Percentiles rank a stretch among this genome's conserved stretches.
phyloP scores from a whole-genome alignment of 2,797 vertebrate genomes.

The Alauda arvensis region DNA sequence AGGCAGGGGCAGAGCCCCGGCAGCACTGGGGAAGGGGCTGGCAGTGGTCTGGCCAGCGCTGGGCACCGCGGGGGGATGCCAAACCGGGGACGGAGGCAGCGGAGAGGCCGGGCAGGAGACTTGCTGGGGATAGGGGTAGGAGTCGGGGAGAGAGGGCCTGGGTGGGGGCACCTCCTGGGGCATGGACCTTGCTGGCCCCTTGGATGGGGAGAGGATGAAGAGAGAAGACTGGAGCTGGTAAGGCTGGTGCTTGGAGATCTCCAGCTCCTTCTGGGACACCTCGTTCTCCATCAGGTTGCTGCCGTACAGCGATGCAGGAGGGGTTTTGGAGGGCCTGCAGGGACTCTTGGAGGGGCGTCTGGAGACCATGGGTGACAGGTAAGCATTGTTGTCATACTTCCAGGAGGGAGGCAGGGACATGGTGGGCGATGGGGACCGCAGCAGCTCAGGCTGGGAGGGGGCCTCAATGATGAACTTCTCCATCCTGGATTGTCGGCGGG shows the following conservation, averaged over 20 bases:
- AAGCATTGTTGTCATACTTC: slow-evolving; percentile 86
- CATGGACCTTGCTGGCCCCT: slow-evolving; percentile 75
- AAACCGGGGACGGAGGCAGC: slow-evolving; percentile 68
- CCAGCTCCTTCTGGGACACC: slow-evolving; percentile 85
- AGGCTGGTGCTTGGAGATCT: slow-evolving; percentile 86
- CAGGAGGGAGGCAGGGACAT: slow-evolving; percentile 96
- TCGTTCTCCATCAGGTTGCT: slow-evolving; percentile 78
- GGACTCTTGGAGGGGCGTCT: slow-evolving; percentile 79
- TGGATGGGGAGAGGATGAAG: slow-evolving; percentile 88
- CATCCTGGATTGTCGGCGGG: slow-evolving; percentile 93
- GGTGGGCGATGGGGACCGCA: slow-evolving; percentile 89
- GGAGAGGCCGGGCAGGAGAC: slow-evolving; percentile 74
- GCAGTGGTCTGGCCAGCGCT: slow-evolving; percentile 59
- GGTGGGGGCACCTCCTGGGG: slow-evolving; percentile 81
- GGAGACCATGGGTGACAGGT: slow-evolving; percentile 79
- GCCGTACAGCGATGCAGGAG: slow-evolving; percentile 76
- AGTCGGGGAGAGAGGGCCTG: slow-evolving; percentile 69
- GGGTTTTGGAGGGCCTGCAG: slow-evolving; percentile 76
- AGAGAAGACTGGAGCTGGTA: slow-evolving; percentile 90
- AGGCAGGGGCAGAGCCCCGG: slow-evolving; percentile 34
- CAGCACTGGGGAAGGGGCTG: slow-evolving; percentile 64
- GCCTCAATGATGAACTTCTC: slow-evolving; percentile 89
- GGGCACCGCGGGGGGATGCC: slow-evolving; percentile 64
- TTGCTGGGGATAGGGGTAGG: slow-evolving; percentile 71
- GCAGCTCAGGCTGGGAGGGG: slow-evolving; percentile 64